Percentiles rank a stretch among this genome's conserved stretches.
Evolutionary conservation across 2,888 invertebrate species (phyloP).

Genomic region (Macrophya annulata): DNA sequence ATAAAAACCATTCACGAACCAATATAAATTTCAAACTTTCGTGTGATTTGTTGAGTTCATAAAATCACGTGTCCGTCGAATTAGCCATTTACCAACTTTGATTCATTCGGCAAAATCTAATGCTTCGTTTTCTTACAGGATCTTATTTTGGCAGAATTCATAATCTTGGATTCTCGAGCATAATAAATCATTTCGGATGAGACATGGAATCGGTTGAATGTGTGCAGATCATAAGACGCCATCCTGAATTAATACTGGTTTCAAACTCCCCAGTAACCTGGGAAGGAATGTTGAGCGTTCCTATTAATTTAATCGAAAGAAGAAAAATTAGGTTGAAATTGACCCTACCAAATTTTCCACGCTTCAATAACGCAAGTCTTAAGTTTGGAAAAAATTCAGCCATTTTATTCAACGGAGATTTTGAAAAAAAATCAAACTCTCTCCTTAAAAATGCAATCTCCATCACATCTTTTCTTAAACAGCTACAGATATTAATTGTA

Average conservation of each 20-base stretch:
- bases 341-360: constrained; percentile 72
- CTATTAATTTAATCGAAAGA: constrained; percentile 62
- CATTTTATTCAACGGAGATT: constrained; percentile 63
- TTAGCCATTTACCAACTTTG: not conserved
- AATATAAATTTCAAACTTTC: not conserved
- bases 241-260: constrained; percentile 72
- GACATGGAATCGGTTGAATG: constrained; percentile 61
- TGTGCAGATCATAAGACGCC: constrained; percentile 67
- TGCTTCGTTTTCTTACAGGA: not conserved
- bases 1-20: too few species aligned
- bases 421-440: constrained; percentile 63
- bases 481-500: constrained; percentile 69
- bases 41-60: not conserved
- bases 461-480: constrained; percentile 69
- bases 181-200: not conserved
- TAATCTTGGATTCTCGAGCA: not conserved
- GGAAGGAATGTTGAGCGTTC: constrained; percentile 71
- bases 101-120: not conserved
- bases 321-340: constrained; percentile 69
- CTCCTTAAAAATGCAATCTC: constrained; percentile 65
- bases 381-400: constrained; percentile 70
- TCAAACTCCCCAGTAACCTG: constrained; percentile 70
- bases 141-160: not conserved
- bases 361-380: constrained; percentile 65
- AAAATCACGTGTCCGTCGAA: not conserved